Percentiles rank a stretch among this genome's conserved stretches.
Conservation (phyloP, 2,797 vertebrate species). For the Graptemys geographica region DNA sequence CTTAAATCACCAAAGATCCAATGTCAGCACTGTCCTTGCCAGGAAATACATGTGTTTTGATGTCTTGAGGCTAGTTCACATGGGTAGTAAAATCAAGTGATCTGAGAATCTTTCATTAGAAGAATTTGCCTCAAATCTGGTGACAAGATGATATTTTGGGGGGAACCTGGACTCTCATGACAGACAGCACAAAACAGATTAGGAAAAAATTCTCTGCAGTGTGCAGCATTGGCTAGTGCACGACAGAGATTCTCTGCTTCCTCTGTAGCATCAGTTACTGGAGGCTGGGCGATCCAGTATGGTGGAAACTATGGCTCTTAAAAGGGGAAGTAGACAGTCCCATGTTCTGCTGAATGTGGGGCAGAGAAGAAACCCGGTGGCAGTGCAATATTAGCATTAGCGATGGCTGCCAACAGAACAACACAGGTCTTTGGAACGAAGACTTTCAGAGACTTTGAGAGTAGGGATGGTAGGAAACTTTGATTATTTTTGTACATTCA, state of each 20-base stretch:
- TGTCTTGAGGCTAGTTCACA: not conserved
- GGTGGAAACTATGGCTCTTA: accelerated
- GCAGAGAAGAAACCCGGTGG: not conserved
- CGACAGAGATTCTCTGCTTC: accelerated
- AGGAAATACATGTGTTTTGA: accelerated
- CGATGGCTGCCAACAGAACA: not conserved
- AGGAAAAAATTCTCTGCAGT: not conserved
- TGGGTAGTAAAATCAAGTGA: not conserved
- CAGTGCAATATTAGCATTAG: not conserved
- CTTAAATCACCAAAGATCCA: not conserved
- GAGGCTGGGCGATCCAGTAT: not conserved
- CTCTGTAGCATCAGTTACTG: not conserved
- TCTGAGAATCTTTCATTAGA: accelerated
- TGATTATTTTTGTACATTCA: not conserved
- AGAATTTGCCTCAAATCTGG: not conserved
- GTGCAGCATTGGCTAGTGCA: accelerated
- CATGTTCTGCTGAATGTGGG: not conserved
- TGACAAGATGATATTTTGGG: accelerated
- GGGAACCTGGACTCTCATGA: not conserved
- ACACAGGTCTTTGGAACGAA: not conserved
- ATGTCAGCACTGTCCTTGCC: not conserved
- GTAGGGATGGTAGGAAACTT: not conserved
- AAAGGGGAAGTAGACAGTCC: not conserved
- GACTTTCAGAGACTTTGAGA: not conserved
- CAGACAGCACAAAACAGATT: accelerated